A percentile compares a stretch with the other conserved stretches of the same genome.
phyloP scores from a whole-genome alignment of 2,888 invertebrate species.

The Gastracanthus pulcherrimus region DNA sequence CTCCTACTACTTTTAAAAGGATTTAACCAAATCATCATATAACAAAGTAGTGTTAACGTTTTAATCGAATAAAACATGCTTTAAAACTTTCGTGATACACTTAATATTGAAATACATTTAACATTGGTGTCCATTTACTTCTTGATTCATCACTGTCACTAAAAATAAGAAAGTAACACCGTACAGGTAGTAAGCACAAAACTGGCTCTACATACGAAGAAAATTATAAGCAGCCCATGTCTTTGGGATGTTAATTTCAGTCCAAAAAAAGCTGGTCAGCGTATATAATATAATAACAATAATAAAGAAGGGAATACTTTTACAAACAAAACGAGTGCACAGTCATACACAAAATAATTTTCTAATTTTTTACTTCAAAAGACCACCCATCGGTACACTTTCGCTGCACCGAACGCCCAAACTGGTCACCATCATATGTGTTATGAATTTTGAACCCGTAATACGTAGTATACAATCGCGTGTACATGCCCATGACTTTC shows the following conservation, averaged over 20 bases:
- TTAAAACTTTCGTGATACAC: not conserved
- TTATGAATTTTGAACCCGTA: conserved; percentile 40
- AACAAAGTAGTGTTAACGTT: not conserved
- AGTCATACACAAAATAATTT: not conserved
- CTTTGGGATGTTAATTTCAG: not conserved
- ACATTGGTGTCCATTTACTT: not conserved
- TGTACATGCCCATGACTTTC: not conserved
- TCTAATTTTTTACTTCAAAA: not conserved
- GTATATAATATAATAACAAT: not conserved
- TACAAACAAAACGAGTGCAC: not conserved
- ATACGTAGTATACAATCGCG: not conserved
- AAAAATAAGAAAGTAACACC: not conserved
- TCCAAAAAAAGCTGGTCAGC: not conserved
- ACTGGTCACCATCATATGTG: not conserved
- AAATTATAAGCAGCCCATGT: not conserved
- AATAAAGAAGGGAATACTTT: not conserved
- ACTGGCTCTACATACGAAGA: not conserved
- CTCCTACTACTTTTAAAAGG: no score
- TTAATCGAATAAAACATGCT: not conserved
- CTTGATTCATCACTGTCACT: not conserved
- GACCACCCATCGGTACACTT: conserved; percentile 22
- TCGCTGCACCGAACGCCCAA: conserved; percentile 6
- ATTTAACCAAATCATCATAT: not conserved
- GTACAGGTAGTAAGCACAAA: not conserved
- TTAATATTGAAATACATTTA: not conserved